Conservation (phyloP, 2,113 vertebrate species). For the Trichomycterus rosablanca region DNA sequence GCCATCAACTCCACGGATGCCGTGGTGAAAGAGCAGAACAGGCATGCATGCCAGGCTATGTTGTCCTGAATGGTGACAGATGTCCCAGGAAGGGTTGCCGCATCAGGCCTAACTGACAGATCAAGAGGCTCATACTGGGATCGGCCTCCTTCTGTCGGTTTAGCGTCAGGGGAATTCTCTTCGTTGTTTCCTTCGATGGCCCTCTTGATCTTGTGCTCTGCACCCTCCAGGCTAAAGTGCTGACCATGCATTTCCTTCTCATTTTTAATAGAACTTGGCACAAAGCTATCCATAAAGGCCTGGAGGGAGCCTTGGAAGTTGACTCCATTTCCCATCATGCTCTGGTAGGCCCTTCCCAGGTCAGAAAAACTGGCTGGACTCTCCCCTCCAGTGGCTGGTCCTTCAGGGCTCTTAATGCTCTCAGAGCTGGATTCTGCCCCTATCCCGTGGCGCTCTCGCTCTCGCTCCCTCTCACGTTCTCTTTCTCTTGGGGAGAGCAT, state of each 20-base stretch:
- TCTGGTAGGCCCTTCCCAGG: slow-evolving; percentile 87
- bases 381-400: slow-evolving; percentile 67
- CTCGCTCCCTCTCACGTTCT: slow-evolving; percentile 62
- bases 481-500: slow-evolving; percentile 78
- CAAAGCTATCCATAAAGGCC: slow-evolving; percentile 97
- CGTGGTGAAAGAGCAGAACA: slow-evolving; percentile 95
- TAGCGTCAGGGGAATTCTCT: slow-evolving; percentile 70
- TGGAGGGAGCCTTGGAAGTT: slow-evolving; percentile 96
- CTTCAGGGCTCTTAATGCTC: slow-evolving; percentile 75
- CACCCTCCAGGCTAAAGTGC: slow-evolving; percentile 67
- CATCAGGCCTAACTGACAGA: slow-evolving; percentile 89
- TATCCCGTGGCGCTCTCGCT: slow-evolving; percentile 62
- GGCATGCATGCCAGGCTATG: slow-evolving; percentile 90
- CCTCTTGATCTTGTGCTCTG: slow-evolving; percentile 74
- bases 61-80: slow-evolving; percentile 91
- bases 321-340: slow-evolving; percentile 85
- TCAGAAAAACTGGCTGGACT: slow-evolving; percentile 82
- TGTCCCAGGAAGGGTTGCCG: slow-evolving; percentile 81
- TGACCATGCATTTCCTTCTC: slow-evolving; percentile 74
- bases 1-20: slow-evolving; percentile 95
- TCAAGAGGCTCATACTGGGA: slow-evolving; percentile 94
- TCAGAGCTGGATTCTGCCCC: slow-evolving; percentile 75
- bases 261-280: slow-evolving; percentile 89
- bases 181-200: slow-evolving; percentile 63
- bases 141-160: slow-evolving; percentile 65